Base-by-base conservation (phyloP, 2,113 vertebrate species). In the Odobenus rosmarus region DNA sequence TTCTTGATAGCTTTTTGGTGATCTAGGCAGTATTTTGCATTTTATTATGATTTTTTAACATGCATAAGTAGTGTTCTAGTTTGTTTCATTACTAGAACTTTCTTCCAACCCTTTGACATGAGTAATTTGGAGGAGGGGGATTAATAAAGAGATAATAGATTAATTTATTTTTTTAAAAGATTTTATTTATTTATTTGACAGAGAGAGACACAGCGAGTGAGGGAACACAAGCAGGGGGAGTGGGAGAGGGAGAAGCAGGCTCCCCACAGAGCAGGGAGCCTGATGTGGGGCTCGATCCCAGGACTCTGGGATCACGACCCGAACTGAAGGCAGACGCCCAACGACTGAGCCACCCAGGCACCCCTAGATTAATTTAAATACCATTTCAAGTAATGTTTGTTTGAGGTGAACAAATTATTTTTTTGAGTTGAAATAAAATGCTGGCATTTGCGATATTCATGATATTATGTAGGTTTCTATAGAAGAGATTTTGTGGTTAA, bases 341-440 rank as follows among this genome's bases (percentile, higher is more conserved):
- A 46, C 8, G 46, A 46, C 7, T 46, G 46, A 46, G 8, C 46
- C 7, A 46, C 46, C 46, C 46, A 46, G 46, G 46, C 46, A 8
- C 46, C 46, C 46, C 46, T 19, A 36, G 88, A 97, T 97, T 93
- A 95, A 94, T 85, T 79, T 90, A 97, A 93, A 28, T 89, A 92
- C 19, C 0, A 51, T 76, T 94, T 93, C 39, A 62, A 95, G 11
- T 82, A 61, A 31, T 94, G 94, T 96, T 89, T 90, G n/a, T 93
- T 97, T 98, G 74, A 96, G 59, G 93, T 74, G 71, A 96, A 95
- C 28, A 97, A 96, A 93, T 71, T 10, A 96, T 97, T 98, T 98
- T 59, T 98, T 98, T 97, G 87, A 81, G 94, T 95, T 94, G 93
- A 98, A 98, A 98, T 95, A 98, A 97, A 97, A 33, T 90, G 51